Conservation (phyloP, 2,888 invertebrate genomes). For the Ectemnius cavifrons region DNA sequence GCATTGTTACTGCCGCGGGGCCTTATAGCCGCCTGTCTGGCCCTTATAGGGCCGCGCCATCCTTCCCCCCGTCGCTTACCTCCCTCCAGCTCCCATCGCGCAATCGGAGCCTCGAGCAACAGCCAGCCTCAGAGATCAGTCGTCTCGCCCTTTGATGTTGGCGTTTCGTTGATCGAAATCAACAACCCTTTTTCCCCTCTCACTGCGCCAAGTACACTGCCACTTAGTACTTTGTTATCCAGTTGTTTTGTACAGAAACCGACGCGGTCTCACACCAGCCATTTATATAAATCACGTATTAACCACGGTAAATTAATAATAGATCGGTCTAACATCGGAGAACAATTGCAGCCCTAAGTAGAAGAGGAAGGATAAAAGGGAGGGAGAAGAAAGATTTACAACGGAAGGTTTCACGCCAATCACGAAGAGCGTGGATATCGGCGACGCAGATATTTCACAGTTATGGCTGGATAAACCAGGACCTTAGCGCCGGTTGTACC, state of each 20-base stretch:
- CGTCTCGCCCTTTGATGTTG: constrained; percentile 30
- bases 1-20: constrained; percentile 72
- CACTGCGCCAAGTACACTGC: not conserved
- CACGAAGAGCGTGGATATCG: constrained; percentile 63
- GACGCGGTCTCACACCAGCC: too few relatives aligned
- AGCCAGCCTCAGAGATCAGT: constrained; percentile 21
- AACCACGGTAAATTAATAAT: too few relatives aligned
- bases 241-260: too few relatives aligned
- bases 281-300: too few relatives aligned
- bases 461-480: constrained; percentile 76
- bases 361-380: not conserved
- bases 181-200: not conserved
- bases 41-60: constrained; percentile 69
- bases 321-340: too few relatives aligned
- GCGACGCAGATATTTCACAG: constrained; percentile 71
- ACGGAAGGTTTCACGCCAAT: constrained; percentile 67
- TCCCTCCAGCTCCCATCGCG: not conserved
- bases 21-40: constrained; percentile 69
- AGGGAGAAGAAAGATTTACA: constrained; percentile 59
- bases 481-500: constrained; percentile 69
- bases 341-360: too few relatives aligned
- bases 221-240: too few relatives aligned
- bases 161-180: not conserved
- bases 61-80: constrained; percentile 20
- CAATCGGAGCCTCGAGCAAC: too few relatives aligned